Evolutionary conservation across 2,888 invertebrate genomes (phyloP).

Genomic region (Nephrotoma flavescens): DNA sequence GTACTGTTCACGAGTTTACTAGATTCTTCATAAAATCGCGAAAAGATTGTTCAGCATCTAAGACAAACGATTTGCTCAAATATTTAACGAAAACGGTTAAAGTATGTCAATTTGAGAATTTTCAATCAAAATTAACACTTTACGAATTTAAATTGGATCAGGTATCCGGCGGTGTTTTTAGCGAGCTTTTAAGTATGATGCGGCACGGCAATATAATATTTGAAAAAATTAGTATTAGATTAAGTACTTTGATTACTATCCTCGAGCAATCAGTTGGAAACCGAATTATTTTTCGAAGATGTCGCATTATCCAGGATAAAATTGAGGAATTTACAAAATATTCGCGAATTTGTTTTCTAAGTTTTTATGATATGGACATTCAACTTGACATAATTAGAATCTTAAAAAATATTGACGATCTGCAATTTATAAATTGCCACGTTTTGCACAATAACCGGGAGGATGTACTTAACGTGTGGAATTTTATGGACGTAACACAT

Average conservation of each 20-base stretch:
- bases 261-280: not conserved
- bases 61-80: not conserved
- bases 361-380: not conserved
- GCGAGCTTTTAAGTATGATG: not conserved
- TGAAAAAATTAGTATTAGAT: not conserved
- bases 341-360: not conserved
- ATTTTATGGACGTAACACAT: too few species aligned
- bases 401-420: not conserved
- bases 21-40: not conserved
- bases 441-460: not conserved
- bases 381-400: not conserved
- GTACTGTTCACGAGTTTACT: not conserved
- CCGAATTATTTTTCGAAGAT: not conserved
- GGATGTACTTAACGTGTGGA: too few species aligned
- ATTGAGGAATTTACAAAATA: not conserved
- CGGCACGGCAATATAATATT: not conserved
- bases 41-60: not conserved
- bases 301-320: not conserved
- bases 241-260: not conserved
- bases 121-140: not conserved
- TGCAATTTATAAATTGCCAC: not conserved
- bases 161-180: not conserved
- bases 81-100: not conserved
- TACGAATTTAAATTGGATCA: not conserved
- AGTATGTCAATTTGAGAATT: too few species aligned